phyloP scores from a whole-genome alignment of 2,888 invertebrate genomes.

The Trissolcus japonicus region DNA sequence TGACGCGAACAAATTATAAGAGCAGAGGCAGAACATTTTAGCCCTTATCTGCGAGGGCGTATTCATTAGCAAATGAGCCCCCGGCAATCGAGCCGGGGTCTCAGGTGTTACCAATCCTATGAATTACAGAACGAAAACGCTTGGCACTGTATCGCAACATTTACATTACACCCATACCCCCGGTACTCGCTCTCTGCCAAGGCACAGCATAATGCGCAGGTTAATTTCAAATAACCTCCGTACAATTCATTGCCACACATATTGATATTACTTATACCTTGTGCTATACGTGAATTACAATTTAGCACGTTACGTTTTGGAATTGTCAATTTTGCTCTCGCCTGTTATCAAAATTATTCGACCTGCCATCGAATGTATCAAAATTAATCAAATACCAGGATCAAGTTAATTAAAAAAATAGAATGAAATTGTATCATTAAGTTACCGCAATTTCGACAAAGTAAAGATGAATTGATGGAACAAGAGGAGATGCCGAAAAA shows the following conservation, averaged over 20 bases:
- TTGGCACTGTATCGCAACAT: slow-evolving; percentile 35
- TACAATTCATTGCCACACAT: slow-evolving; percentile 40
- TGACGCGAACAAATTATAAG: slow-evolving; percentile 50
- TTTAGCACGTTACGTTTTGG: slow-evolving; percentile 1
- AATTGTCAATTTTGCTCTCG: slow-evolving; percentile 7
- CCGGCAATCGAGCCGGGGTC: slow-evolving; percentile 60
- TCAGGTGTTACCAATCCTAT: slow-evolving; percentile 68
- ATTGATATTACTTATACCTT: slow-evolving; percentile 38
- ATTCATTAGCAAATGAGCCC: slow-evolving; percentile 74
- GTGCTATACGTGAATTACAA: slow-evolving; percentile 19
- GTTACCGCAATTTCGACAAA: no score
- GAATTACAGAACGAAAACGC: slow-evolving; percentile 46
- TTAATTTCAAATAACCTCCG: slow-evolving; percentile 48
- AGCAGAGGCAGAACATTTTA: slow-evolving; percentile 41
- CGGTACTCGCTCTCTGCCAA: slow-evolving; percentile 15
- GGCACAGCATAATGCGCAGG: slow-evolving; percentile 35
- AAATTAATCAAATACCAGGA: no score
- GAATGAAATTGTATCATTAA: no score
- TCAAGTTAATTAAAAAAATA: no score
- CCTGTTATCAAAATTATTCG: not conserved
- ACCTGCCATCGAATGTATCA: no score
- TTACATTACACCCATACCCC: slow-evolving; percentile 29
- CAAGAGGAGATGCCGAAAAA: no score
- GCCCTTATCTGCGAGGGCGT: slow-evolving; percentile 60
- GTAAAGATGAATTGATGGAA: no score